Base-by-base conservation (phyloP, 1,140 invertebrate genomes). In the Chymomyza costata region DNA sequence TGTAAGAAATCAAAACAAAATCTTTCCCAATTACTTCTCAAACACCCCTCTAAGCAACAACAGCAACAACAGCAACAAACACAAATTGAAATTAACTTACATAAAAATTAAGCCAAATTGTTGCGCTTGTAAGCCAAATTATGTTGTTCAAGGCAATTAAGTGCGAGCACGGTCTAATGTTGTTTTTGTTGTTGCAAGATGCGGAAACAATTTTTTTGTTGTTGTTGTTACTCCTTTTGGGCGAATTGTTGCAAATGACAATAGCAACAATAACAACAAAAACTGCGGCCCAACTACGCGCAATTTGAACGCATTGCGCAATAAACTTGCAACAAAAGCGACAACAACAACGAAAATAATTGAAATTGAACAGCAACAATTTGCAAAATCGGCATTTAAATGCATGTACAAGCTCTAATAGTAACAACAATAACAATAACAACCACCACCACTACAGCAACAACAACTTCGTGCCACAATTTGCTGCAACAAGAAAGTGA, bases 131-230 rank as follows among this genome's bases (percentile, higher is more conserved):
- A 40, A 49, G 54, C 43, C 73, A 63, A 78, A 80, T 78, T 78
- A 73, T 78, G 73, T 78, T 78, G 73, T 78, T 76, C 31, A 43
- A 63, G 66, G 59, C 73, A 80, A 78, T 78, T 78, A 78, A 68
- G 73, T 70, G 35, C 15, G 35, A 3, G 2, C n/a, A 8, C n/a
- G 3, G 11, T 6, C 13, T 34, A 3, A 5, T 34, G 8, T 34
- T 34, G 8, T 34, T 6, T 6, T 34, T 34, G 32, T 34, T 14
- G 13, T 34, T 38, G 67, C 73, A 68, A 61, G 64, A 80, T 59
- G 74, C 73, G 73, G 73, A 80, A 80, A 80, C 74, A 65, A 80
- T 80, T 80, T 73, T 19, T n/a, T n/a, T n/a, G n/a, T n/a, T n/a
- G n/a, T n/a, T n/a, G n/a, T n/a, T n/a, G n/a, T n/a, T n/a, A n/a